phyloP scores from a whole-genome alignment of 2,888 invertebrate genomes.

The Diarsia dahlii region DNA sequence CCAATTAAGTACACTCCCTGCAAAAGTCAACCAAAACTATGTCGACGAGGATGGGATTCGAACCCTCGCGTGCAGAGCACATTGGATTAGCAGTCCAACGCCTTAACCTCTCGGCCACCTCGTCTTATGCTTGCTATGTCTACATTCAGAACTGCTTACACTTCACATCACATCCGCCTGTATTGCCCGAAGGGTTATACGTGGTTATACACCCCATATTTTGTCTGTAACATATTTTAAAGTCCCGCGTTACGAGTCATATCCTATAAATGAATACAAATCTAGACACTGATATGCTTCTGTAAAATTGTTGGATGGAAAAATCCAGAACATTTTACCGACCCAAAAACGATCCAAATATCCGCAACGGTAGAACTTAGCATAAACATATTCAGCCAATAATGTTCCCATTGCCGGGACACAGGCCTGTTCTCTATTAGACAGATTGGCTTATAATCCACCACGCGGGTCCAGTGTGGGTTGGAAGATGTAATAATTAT shows the following conservation, averaged over 20 bases:
- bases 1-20: not conserved
- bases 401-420: too few relatives aligned
- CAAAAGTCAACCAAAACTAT: constrained; percentile 10
- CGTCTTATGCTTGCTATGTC: constrained; percentile 72
- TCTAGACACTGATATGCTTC: not conserved
- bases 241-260: not conserved
- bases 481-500: too few relatives aligned
- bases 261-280: not conserved
- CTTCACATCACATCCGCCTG: not conserved
- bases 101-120: constrained; percentile 91
- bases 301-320: not conserved
- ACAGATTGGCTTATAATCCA: too few relatives aligned
- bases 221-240: not conserved
- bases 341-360: not conserved
- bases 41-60: constrained; percentile 94
- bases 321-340: not conserved
- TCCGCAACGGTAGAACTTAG: not conserved
- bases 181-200: not conserved
- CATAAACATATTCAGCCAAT: too few relatives aligned
- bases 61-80: constrained; percentile 95
- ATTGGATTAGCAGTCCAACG: constrained; percentile 94
- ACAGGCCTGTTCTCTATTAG: too few relatives aligned
- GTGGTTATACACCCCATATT: not conserved
- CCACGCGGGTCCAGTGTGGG: too few relatives aligned
- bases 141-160: not conserved